Base-by-base conservation (phyloP, 2,113 vertebrate species). In the Dasypus novemcinctus region DNA sequence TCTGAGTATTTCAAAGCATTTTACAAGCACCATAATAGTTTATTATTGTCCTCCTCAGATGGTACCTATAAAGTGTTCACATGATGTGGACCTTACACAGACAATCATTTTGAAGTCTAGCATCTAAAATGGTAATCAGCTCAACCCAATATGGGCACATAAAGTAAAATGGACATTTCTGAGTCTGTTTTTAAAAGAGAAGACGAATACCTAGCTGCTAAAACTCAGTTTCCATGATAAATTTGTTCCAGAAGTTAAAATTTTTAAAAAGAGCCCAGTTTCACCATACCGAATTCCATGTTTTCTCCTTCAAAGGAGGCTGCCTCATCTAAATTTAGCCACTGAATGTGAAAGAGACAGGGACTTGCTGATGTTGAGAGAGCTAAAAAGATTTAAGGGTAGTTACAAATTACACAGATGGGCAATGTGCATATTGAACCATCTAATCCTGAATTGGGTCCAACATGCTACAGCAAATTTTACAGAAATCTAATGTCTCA, bases 401-500 rank as follows among this genome's bases (percentile, higher is more conserved):
- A 57, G 36, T 75, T 82, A 69, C 31, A 72, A 17, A 31, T 76
- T 69, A 71, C 52, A 92, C 49, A 79, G 49, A 74, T 82, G 68
- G 33, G 5, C 66, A 90, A 83, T 90, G 90, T 93, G 75, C 76
- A 93, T 72, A 72, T 13, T 66, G 87, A 92, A 20, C 46, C 54
- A 80, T 69, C 64, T 90, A 91, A 92, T 74, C 36, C 43, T 78
- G 61, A 95, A 90, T 93, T 92, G 87, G 71, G 57, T 95, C 81
- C 94, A 88, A 90, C 80, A 75, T 59, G 64, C 78, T 80, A 79
- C 29, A 79, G 95, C 63, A 92, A 59, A 86, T 88, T 97, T 97
- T 97, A 89, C 94, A 95, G 81, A 96, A 95, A 95, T 82, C 84
- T 90, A 94, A 63, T 82, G 90, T 95, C 95, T 92, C 72, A 54